phyloP scores from a whole-genome alignment of 2,113 vertebrate genomes.

The Lichenostomus cassidix region DNA sequence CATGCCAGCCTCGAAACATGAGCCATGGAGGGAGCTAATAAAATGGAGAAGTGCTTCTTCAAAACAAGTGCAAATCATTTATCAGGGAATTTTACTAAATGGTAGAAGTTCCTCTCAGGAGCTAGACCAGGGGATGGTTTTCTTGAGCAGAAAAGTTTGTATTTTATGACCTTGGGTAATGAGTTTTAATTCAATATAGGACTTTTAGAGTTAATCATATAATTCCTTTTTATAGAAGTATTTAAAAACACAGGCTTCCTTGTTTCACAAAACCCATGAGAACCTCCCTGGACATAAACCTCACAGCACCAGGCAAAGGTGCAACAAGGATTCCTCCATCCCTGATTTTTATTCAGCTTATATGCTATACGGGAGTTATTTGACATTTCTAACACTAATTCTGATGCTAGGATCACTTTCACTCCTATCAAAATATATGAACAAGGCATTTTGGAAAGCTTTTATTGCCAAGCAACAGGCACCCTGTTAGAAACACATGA shows the following conservation, averaged over 20 bases:
- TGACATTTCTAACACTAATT: background rate
- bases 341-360: background rate
- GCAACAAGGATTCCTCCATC: background rate
- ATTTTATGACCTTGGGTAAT: background rate
- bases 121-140: background rate
- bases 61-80: background rate
- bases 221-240: background rate
- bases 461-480: conserved; percentile 64
- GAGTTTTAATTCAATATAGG: background rate
- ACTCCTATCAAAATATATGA: conserved; percentile 1
- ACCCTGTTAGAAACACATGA: background rate
- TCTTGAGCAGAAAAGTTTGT: background rate
- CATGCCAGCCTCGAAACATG: rapidly evolving
- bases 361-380: background rate
- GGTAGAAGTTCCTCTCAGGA: background rate
- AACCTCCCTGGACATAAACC: background rate
- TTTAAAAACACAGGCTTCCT: background rate
- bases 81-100: background rate
- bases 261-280: background rate
- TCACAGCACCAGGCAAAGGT: background rate
- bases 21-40: background rate
- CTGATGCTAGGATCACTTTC: conserved; percentile 5
- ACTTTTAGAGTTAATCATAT: background rate
- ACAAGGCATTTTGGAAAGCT: background rate
- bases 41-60: background rate